phyloP scores from a whole-genome alignment of 2,888 invertebrate species.

The Drosophila phalerata region DNA sequence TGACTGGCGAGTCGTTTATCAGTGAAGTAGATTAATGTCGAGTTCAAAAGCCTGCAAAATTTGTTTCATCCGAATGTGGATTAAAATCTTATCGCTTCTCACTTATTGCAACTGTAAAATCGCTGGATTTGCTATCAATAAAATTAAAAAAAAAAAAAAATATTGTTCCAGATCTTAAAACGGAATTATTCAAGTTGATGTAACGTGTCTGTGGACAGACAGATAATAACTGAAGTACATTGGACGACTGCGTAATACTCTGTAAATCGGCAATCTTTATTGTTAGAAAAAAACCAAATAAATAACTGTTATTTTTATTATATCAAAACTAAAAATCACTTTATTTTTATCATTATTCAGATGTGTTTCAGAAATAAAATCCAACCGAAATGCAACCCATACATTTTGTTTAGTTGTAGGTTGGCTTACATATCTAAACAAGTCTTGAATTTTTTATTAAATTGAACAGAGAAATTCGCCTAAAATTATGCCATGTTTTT shows the following conservation, averaged over 20 bases:
- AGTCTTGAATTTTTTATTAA: no score
- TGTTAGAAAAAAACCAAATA: no score
- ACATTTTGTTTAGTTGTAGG: no score
- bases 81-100: conserved; percentile 45
- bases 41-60: conserved; percentile 38
- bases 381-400: no score
- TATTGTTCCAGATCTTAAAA: not conserved
- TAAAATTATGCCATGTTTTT: conserved; percentile 30
- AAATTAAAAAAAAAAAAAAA: not conserved
- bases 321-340: no score
- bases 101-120: not conserved
- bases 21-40: conserved; percentile 16
- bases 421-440: no score
- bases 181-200: not conserved
- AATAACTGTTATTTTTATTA: no score
- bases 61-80: conserved; percentile 25
- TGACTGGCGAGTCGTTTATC: conserved; percentile 37
- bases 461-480: conserved; percentile 19
- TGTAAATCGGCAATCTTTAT: not conserved
- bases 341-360: no score
- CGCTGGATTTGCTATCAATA: not conserved
- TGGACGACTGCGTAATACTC: not conserved
- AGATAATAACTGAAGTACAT: not conserved
- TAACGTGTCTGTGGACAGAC: conserved; percentile 38
- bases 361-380: no score